Evolutionary conservation across 2,888 invertebrate genomes (phyloP).

Genomic region (Horisme vitalbata): DNA sequence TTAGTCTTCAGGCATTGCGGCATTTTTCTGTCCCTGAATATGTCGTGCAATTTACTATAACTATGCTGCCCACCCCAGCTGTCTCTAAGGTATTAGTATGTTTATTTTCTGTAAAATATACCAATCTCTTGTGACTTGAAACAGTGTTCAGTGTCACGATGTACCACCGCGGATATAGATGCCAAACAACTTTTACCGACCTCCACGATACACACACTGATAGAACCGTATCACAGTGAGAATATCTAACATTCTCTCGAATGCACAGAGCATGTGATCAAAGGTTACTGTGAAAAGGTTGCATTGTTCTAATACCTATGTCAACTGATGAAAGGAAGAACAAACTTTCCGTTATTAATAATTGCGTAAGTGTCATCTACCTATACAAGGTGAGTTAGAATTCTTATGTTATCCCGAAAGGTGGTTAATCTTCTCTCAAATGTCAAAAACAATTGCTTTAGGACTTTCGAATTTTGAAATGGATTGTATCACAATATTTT

Average conservation of each 20-base stretch:
- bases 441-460: no score
- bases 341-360: constrained; percentile 13
- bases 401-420: no score
- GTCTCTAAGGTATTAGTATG: background rate
- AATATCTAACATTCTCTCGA: constrained; percentile 9
- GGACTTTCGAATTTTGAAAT: no score
- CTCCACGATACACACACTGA: constrained; percentile 16
- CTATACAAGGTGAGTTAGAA: constrained; percentile 1
- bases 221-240: constrained; percentile 13
- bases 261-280: background rate
- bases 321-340: constrained; percentile 8
- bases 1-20: no score
- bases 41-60: no score
- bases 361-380: constrained; percentile 5
- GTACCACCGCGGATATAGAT: constrained; percentile 35
- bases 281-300: constrained; percentile 13
- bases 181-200: constrained; percentile 50
- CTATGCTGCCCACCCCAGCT: no score
- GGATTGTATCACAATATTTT: no score
- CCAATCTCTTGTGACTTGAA: constrained; percentile 24
- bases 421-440: no score
- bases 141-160: constrained; percentile 38
- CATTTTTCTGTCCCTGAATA: no score
- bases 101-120: background rate
- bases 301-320: background rate